Evolutionary conservation across 2,113 vertebrate genomes (phyloP), one percentile per base, ranked within the genome.

Genomic region (Ceyx melanurus): DNA sequence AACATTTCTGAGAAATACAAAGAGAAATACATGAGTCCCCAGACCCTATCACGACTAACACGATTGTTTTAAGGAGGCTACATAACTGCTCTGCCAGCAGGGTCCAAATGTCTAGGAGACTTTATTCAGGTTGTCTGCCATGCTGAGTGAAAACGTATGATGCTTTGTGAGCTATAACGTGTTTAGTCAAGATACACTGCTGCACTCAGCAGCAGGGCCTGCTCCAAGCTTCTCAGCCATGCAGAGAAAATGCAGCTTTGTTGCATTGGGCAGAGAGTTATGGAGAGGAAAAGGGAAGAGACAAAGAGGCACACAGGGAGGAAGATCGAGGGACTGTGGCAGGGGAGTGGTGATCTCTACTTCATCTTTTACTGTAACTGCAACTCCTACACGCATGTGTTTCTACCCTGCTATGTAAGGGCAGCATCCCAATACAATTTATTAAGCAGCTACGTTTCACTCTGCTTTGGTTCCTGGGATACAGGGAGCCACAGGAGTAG

Each of bases 101-200:
- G 77, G 12, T 28, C 60, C 29, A 19, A 56, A 56, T 56, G 43
- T 6, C 11, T 0, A 43, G 51, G 31, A 37, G 80, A 81, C 57
- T 83, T 95, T 74, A 83, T 71, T 83, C 43, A 54, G 80, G 65
- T 7, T 67, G 64, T 20, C 60, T 45, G 40, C 92, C 88, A 42
- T 1, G 40, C 6, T 54, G 89, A 95, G 54, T 0, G 23, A 68
- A 93, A 95, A 88, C 76, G 0, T 95, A 90, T 31, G 82, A 88
- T 86, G 76, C 64, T 95, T 92, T 94, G 90, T 88, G 92, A 93
- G 86, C 86, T 93, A 72, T 89, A 92, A 76, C 28, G 0, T 28
- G 56, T 72, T 86, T 53, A 78, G 76, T 60, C 88, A 95, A 78
- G 92, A 92, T 33, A 67, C 73, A 78, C 43, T 89, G 73, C 77